Evolutionary conservation across 1,140 invertebrate species (phyloP).

Genomic region (Bemisia tabaci): DNA sequence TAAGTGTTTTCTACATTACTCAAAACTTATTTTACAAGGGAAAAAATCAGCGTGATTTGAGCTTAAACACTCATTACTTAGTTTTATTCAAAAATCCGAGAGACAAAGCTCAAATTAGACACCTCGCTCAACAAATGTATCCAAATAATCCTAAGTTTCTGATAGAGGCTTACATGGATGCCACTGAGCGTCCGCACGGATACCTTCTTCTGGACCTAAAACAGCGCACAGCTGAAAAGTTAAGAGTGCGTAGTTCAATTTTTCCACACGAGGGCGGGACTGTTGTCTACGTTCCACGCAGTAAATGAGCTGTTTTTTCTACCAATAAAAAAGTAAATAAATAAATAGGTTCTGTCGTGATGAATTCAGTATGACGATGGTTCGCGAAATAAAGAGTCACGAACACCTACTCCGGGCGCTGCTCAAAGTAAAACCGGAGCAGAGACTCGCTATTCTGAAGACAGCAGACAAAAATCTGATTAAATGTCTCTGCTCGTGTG

Average conservation of each 20-base stretch:
- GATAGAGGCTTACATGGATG: conserved; percentile 8
- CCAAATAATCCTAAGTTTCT: conserved; percentile 4
- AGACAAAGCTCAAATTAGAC: conserved; percentile 10
- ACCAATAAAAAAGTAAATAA: too few relatives aligned
- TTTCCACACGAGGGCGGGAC: conserved; percentile 6
- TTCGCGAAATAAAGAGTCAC: too few relatives aligned
- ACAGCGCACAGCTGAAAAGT: conserved; percentile 8
- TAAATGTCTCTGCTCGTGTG: conserved; percentile 6
- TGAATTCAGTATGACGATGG: too few relatives aligned
- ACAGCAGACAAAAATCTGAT: conserved; percentile 1
- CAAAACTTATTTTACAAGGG: too few relatives aligned
- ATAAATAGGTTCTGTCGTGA: too few relatives aligned
- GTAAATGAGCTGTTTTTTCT: too few relatives aligned
- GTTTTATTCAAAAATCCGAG: conserved; percentile 13
- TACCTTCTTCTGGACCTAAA: conserved; percentile 11
- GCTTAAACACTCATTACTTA: too few relatives aligned
- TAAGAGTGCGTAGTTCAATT: conserved; percentile 2
- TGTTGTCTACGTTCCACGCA: background rate
- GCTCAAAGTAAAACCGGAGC: background rate
- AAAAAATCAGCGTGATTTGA: too few relatives aligned
- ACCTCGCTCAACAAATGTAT: conserved; percentile 10
- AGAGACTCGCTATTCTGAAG: conserved; percentile 1
- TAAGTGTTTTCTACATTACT: conserved; percentile 7
- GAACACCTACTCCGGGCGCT: background rate
- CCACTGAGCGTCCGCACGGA: conserved; percentile 4